Conservation (phyloP, 2,888 invertebrate genomes). For the Drosophila nigritarsus region DNA sequence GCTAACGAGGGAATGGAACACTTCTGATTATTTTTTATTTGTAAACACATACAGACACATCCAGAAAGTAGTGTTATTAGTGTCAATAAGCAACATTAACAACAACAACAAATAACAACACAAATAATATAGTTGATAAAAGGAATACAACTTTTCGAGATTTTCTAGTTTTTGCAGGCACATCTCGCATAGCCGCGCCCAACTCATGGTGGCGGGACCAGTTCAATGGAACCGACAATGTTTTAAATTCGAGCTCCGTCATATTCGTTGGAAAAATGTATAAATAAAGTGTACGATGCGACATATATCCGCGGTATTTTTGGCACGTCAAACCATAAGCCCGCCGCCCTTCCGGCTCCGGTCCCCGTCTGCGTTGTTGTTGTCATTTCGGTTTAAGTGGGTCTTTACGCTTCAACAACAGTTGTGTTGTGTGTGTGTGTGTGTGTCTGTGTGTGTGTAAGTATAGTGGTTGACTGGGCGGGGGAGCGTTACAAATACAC, state of each 20-base stretch:
- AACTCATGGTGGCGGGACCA: not conserved
- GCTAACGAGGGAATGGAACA: not conserved
- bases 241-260: constrained; percentile 57
- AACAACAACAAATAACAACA: constrained; percentile 1
- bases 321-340: constrained; percentile 47
- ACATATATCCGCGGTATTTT: constrained; percentile 60
- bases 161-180: constrained; percentile 3
- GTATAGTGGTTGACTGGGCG: constrained; percentile 2
- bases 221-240: constrained; percentile 47
- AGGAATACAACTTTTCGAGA: not conserved
- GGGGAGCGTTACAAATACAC: constrained; percentile 13
- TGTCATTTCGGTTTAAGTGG: constrained; percentile 58
- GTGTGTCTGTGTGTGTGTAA: constrained; percentile 11
- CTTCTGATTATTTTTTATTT: not conserved
- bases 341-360: not conserved
- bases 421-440: not conserved
- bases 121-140: not conserved
- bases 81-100: constrained; percentile 24
- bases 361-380: constrained; percentile 36
- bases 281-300: constrained; percentile 49
- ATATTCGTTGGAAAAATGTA: constrained; percentile 59
- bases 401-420: constrained; percentile 31
- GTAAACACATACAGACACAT: constrained; percentile 10
- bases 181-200: not conserved
- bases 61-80: constrained; percentile 14